Evolutionary conservation across 2,888 invertebrate species (phyloP).

Genomic region (Phortica magna): DNA sequence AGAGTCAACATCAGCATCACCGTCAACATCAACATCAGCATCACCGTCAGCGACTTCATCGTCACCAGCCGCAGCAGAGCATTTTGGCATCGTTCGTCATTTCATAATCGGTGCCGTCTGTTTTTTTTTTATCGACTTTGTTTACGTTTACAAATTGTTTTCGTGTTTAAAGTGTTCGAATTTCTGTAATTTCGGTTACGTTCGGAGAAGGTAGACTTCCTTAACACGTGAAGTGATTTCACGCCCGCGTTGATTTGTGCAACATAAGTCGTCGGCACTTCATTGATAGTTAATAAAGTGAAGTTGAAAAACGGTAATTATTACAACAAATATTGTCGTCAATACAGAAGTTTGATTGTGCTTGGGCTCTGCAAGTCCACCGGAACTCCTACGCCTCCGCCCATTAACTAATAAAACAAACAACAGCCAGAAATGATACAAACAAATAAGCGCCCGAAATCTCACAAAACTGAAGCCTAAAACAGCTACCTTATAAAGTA

Average conservation of each 20-base stretch:
- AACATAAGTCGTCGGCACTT: no score
- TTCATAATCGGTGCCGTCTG: neutral
- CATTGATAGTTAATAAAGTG: no score
- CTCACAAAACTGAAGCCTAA: neutral
- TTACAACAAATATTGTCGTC: no score
- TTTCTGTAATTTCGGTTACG: neutral
- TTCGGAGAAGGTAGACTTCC: no score
- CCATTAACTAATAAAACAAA: no score
- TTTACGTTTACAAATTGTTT: slow-evolving; percentile 27
- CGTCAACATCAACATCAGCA: slow-evolving; percentile 49
- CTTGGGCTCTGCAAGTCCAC: no score
- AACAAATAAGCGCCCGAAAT: neutral
- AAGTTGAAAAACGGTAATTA: no score
- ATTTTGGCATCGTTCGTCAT: neutral
- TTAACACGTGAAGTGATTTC: no score
- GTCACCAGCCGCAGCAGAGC: slow-evolving; percentile 22
- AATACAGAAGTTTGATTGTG: no score
- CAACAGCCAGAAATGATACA: neutral
- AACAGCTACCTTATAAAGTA: slow-evolving; percentile 23
- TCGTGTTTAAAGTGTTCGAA: neutral
- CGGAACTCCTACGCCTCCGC: no score
- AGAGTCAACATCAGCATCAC: slow-evolving; percentile 53
- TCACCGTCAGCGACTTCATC: slow-evolving; percentile 32
- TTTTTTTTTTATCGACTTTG: neutral
- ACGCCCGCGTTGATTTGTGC: no score